Evolutionary conservation across 2,888 invertebrate species (phyloP).

Genomic region (Clanis bilineata): DNA sequence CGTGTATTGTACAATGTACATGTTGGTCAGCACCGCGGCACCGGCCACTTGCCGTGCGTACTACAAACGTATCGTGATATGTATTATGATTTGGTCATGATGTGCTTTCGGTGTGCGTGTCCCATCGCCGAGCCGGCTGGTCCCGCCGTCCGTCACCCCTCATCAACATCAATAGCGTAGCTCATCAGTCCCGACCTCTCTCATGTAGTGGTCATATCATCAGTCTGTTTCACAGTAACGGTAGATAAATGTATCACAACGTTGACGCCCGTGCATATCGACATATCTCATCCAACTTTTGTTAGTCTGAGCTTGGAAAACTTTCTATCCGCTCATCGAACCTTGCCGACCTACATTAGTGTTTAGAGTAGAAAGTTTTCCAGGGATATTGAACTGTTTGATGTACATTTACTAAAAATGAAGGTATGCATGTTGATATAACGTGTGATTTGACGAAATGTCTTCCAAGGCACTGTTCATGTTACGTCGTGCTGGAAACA

Average conservation of each 20-base stretch:
- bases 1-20: slow-evolving; percentile 34
- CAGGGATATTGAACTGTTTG: slow-evolving; percentile 37
- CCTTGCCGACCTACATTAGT: slow-evolving; percentile 54
- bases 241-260: slow-evolving; percentile 82
- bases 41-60: background rate
- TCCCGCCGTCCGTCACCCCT: slow-evolving; percentile 62
- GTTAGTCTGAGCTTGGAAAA: slow-evolving; percentile 60
- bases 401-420: slow-evolving; percentile 34
- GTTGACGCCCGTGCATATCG: slow-evolving; percentile 77
- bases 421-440: slow-evolving; percentile 35
- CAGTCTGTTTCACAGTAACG: slow-evolving; percentile 70
- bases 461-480: slow-evolving; percentile 70
- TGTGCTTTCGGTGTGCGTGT: slow-evolving; percentile 79
- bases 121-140: slow-evolving; percentile 67
- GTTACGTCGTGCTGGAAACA: slow-evolving; percentile 66
- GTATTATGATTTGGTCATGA: slow-evolving; percentile 68
- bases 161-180: slow-evolving; percentile 58
- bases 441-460: slow-evolving; percentile 59
- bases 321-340: slow-evolving; percentile 66
- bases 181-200: slow-evolving; percentile 67
- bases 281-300: slow-evolving; percentile 55
- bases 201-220: slow-evolving; percentile 76
- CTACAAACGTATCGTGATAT: slow-evolving; percentile 24
- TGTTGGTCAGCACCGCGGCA: background rate
- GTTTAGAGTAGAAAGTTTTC: slow-evolving; percentile 74